Evolutionary conservation across 2,888 invertebrate genomes (phyloP), one percentile per base, ranked within the genome.

Genomic region (Archips crataeganus): DNA sequence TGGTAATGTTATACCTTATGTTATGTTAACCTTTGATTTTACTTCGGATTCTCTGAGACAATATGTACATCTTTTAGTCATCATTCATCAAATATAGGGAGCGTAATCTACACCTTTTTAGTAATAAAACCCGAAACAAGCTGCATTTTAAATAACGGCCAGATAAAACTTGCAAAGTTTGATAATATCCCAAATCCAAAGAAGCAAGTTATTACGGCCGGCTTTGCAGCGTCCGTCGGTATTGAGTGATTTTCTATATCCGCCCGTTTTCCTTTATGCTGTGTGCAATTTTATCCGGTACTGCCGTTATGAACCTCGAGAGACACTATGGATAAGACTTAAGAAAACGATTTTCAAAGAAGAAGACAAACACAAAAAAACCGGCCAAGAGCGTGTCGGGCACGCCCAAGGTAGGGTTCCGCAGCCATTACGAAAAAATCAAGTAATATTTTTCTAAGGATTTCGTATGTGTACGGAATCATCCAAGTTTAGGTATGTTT

Each of bases 231-330:
- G 85, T 88, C 85, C 87, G 85, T 85, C 88, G 90, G 91, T 92
- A 94, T 93, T 94, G 94, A 93, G 89, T 87, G 93, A 91, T 93
- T 93, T 93, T 92, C 94, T 94, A 94, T 94, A 94, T 94, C 94
- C 94, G 94, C 89, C 87, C 84, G 92, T 85, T 91, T 93, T 89
- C 92, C 94, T 94, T 93, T 93, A 93, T 92, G 87, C 92, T 84
- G 86, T 91, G 88, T 92, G 92, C 94, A 93, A 93, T 93, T 93
- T 94, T 93, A 93, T 90, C 93, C 89, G 84, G 78, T 85, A 84
- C 85, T 85, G 85, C 87, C 89, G 92, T 90, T 93, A 92, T 91
- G 91, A 92, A 92, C 84, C 88, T 81, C 75, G 77, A 77, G 85
- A 62, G 10, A 3, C 57, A 85, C 59, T 65, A 49, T 83, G 86